These are phyloP conservation scores for Halichoeres trimaculatus DNA, from an alignment of 2,113 vertebrate genomes.

Conservation along the genomic window DNA sequence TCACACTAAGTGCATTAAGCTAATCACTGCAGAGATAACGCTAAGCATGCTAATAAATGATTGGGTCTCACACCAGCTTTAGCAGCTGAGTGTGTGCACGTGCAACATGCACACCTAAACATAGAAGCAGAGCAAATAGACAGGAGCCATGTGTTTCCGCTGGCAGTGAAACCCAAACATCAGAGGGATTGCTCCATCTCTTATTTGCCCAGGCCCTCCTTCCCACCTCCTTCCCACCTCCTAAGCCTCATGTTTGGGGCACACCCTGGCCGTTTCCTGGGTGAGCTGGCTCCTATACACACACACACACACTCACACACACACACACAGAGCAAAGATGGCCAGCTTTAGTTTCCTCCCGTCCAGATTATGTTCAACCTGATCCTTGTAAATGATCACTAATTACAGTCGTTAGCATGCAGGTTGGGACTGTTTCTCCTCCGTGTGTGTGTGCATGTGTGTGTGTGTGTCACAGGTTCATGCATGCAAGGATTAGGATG, in stretches of 20 bases:
- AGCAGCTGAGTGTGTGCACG: conserved; percentile 7
- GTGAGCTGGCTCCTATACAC: conserved; percentile 44
- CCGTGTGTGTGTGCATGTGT: conserved; percentile 38
- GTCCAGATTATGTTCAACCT: conserved; percentile 75
- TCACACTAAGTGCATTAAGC: conserved; percentile 48
- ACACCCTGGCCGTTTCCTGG: conserved; percentile 67
- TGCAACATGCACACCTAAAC: conserved; percentile 28
- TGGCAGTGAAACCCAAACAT: conserved; percentile 70
- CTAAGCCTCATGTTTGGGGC: conserved; percentile 71
- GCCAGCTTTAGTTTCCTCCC: conserved; percentile 66
- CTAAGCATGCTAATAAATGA: conserved; percentile 57
- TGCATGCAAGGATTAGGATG: conserved; percentile 56
- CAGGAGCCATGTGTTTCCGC: conserved; percentile 54
- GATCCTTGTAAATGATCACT: conserved; percentile 75
- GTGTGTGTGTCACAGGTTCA: conserved; percentile 12
- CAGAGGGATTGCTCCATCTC: conserved; percentile 66
- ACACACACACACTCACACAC: conserved; percentile 1
- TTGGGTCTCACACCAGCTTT: conserved; percentile 41
- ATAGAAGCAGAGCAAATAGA: conserved; percentile 45
- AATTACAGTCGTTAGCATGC: conserved; percentile 71
- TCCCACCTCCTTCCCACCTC: conserved; percentile 69
- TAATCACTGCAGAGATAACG: conserved; percentile 65
- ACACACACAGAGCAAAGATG: conserved; percentile 33
- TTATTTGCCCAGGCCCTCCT: conserved; percentile 74
- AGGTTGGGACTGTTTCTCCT: conserved; percentile 66